Base-by-base conservation (phyloP, 1,140 invertebrate species). In the Doryteuthis pealeii region DNA sequence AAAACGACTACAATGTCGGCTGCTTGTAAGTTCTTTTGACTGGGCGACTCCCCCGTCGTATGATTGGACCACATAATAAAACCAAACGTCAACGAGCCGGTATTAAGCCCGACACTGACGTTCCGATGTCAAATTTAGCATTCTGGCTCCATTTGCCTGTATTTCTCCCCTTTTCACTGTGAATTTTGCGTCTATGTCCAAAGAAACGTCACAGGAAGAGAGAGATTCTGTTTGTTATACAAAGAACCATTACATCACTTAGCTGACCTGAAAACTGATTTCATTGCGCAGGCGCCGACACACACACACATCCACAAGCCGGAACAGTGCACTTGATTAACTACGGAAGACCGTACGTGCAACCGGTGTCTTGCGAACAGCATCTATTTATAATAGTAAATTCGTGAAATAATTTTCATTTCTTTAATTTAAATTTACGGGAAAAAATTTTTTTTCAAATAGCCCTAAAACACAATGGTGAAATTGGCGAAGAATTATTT, bases 211-310 rank as follows among this genome's bases (percentile, higher is more conserved):
- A n/a, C 12, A n/a, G 54, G 6, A 62, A 28, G 54, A 12, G 54
- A 62, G 26, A 49, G 45, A 22, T 49, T 49, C 22, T 22, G 6
- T 22, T n/a, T n/a, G 54, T 62, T 62, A 18, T 22, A 22, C 12
- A 49, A 22, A 62, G 26, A 62, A 62, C 5, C 54, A 62, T 62
- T 62, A 62, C 54, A 62, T 62, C 54, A 62, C 54, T 28, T 62
- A 6, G 5, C 54, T 62, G 54, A n/a, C 26, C 26, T 22, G 54
- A 28, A 22, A 62, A 28, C 26, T 12, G 54, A 62, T 5, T 62
- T 62, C 18, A 62, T 62, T 62, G 54, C 54, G 54, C 54, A 62
- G 10, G 54, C 54, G 54, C 54, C 10, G n/a, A n/a, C n/a, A n/a
- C n/a, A n/a, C n/a, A n/a, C n/a, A n/a, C n/a, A n/a, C n/a, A n/a